phyloP scores from a whole-genome alignment of 2,888 invertebrate genomes.

The Sicus ferrugineus region DNA sequence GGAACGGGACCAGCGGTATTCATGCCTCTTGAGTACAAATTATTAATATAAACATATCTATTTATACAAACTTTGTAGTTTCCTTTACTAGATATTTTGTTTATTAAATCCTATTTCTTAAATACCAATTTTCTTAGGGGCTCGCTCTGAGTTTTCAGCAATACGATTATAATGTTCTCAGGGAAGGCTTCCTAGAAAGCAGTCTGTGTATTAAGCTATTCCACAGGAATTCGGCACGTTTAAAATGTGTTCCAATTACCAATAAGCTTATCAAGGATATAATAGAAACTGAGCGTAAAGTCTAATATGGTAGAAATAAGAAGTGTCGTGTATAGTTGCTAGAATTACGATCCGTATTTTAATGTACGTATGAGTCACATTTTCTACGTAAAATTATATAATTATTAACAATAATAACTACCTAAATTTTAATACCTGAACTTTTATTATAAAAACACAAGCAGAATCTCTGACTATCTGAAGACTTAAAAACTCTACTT shows the following conservation, averaged over 20 bases:
- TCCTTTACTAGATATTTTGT: not conserved
- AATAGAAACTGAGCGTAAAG: slow-evolving; percentile 81
- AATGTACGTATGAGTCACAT: not conserved
- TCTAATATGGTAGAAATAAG: slow-evolving; percentile 75
- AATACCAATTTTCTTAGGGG: slow-evolving; percentile 66
- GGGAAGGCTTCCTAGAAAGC: slow-evolving; percentile 88
- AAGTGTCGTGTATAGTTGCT: not conserved
- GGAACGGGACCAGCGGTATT: too few relatives aligned
- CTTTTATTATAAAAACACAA: too few relatives aligned
- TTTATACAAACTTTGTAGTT: too few relatives aligned
- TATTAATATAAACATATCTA: too few relatives aligned
- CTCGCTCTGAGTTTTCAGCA: slow-evolving; percentile 86
- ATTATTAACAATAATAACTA: too few relatives aligned
- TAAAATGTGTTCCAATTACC: slow-evolving; percentile 65
- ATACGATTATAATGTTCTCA: slow-evolving; percentile 87
- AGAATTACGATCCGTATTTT: not conserved
- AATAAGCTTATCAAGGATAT: slow-evolving; percentile 69
- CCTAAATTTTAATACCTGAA: too few relatives aligned
- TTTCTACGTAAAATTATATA: not conserved
- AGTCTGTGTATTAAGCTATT: slow-evolving; percentile 86
- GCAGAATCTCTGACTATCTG: too few relatives aligned
- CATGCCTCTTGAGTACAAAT: too few relatives aligned
- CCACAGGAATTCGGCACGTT: slow-evolving; percentile 77
- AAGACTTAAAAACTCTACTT: too few relatives aligned
- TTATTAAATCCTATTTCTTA: too few relatives aligned